Evolutionary conservation across 2,888 invertebrate genomes (phyloP), one percentile per base, ranked within the genome.

Genomic region (Leptarthrus brevirostris): DNA sequence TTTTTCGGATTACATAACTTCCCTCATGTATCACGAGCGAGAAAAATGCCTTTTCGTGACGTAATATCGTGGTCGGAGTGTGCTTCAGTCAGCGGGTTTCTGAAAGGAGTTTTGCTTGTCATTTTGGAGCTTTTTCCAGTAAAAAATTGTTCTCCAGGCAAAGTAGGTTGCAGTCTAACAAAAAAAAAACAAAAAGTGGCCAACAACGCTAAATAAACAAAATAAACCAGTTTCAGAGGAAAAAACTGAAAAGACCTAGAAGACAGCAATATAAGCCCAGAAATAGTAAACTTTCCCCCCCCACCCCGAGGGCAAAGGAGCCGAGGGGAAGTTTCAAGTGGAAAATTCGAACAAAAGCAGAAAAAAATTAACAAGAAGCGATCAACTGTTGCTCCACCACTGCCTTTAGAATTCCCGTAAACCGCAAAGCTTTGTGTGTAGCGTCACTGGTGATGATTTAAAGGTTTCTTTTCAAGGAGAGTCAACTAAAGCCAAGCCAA

Each of bases 401-500:
- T 64, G 26, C 64, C 64, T 64, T 44, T 64, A 44, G 44, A 64
- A 44, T 64, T 64, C 44, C 64, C 44, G 40, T 64, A 20, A 64
- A 64, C 44, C 64, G 24, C 64, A 64, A 22, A 64, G 64, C 64
- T 64, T 44, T 64, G 47, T 36, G 16, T 47, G 64, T 36, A 44
- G 64, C 64, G 64, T 53, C 56, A 72, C 52, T 44, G 24, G 36
- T 47, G 71, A 74, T 74, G 71, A 72, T 56, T 71, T 72, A 58
- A 72, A 74, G 74, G 74, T 72, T 74, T 64, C 72, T 71, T 72
- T 74, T 74, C 74, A 74, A 72, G 74, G 74, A 74, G 72, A 74
- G 49, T 72, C 72, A 64, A 44, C 44, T 14, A 14, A 49, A 58
- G 36, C 34, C 36, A 56, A n/a, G 58, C 34, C 52, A 56, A n/a